Conservation (phyloP, 2,113 vertebrate species). For the Rhinopomastus cyanomelas region DNA sequence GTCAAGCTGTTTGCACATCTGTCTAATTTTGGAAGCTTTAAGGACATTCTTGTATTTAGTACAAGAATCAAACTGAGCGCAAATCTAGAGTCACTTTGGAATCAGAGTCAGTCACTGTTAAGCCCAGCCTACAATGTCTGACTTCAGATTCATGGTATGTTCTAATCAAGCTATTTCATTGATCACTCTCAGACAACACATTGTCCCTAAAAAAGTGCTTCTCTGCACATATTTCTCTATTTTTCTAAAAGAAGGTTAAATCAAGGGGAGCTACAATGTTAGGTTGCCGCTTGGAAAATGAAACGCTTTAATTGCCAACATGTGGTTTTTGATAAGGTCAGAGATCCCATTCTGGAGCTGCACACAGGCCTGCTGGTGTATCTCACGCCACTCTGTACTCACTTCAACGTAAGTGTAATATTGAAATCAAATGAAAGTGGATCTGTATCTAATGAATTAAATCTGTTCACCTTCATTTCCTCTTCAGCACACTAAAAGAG, state of each 20-base stretch:
- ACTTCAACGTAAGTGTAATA: background rate
- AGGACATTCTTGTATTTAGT: background rate
- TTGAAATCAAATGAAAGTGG: background rate
- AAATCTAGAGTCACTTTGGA: background rate
- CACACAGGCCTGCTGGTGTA: background rate
- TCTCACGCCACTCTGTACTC: background rate
- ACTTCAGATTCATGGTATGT: background rate
- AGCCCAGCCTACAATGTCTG: background rate
- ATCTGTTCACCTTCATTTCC: slow-evolving; percentile 29
- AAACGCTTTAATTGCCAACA: background rate
- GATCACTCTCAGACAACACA: background rate
- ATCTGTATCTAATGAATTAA: background rate
- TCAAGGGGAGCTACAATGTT: background rate
- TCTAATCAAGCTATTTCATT: background rate
- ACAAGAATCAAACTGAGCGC: background rate
- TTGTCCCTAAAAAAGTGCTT: background rate
- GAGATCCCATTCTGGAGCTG: background rate
- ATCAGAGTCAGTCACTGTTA: background rate
- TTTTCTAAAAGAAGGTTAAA: background rate
- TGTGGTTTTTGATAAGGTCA: background rate
- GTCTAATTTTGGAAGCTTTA: slow-evolving; percentile 10
- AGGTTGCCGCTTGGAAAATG: background rate
- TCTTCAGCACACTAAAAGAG: background rate
- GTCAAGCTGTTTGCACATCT: slow-evolving; percentile 30
- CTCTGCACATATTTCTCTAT: background rate